phyloP scores from a whole-genome alignment of 2,113 vertebrate genomes.

The Brienomyrus brachyistius region DNA sequence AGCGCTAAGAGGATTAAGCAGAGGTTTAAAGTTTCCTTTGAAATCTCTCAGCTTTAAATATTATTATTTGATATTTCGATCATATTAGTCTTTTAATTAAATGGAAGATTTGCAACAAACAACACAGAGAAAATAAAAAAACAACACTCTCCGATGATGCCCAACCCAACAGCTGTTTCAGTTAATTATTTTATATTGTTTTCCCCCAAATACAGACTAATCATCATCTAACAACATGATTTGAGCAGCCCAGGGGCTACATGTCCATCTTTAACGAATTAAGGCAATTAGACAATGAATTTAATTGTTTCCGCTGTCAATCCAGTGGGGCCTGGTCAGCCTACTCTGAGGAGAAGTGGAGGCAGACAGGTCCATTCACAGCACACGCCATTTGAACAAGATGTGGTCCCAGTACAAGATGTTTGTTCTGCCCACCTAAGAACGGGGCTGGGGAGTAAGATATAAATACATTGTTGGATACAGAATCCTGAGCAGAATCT shows the following conservation, averaged over 20 bases:
- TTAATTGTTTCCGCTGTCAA: constrained; percentile 23
- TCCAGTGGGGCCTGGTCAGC: background rate
- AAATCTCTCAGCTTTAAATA: constrained; percentile 64
- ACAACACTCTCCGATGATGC: constrained; percentile 23
- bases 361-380: background rate
- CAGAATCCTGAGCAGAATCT: background rate
- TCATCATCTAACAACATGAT: background rate
- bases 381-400: background rate
- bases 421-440: background rate
- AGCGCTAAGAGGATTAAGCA: constrained; percentile 62
- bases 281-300: background rate
- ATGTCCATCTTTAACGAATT: constrained; percentile 6
- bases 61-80: constrained; percentile 59
- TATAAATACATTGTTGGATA: background rate
- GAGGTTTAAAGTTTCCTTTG: constrained; percentile 67
- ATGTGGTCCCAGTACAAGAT: background rate
- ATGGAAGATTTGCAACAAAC: constrained; percentile 30
- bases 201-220: constrained; percentile 1
- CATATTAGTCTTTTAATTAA: constrained; percentile 62
- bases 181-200: constrained; percentile 22
- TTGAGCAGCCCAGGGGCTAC: background rate
- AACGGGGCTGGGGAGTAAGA: background rate
- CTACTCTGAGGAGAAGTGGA: background rate
- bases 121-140: constrained; percentile 26
- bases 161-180: constrained; percentile 22